Base-by-base conservation (phyloP, 2,888 invertebrate genomes). In the Polymixis lichenea region DNA sequence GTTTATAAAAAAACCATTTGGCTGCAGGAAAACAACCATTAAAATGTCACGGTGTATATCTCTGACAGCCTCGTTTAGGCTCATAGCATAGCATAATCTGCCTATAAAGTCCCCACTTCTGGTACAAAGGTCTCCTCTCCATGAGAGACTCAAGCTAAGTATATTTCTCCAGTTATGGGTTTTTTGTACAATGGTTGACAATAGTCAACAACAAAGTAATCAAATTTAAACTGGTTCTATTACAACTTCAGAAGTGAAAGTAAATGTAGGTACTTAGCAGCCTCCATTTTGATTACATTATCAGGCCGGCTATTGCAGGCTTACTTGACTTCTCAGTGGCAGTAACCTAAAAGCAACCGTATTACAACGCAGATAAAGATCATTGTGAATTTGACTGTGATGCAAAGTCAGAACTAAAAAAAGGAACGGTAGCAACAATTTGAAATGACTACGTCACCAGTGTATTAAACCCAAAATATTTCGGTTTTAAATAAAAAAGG, bases 401-500 rank as follows among this genome's bases (percentile, higher is more conserved):
- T 56, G 25, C 25, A 56, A n/a, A 55, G 6, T 56, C 1, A 56
- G 15, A 15, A 1, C 5, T 25, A 4, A 55, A 55, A 55, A 9
- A 2, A 38, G 0, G 8, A 4, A 55, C n/a, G 1, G n/a, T 3
- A 43, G 15, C 17, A 22, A 4, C 9, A 15, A 15, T 8, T 15
- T 65, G 9, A 17, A 43, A 46, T 17, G 0, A 3, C 19, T 60
- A 17, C 38, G 46, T 22, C 19, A 46, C 25, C 51, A n/a, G 77
- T 77, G 51, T 49, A 15, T 72, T 32, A 60, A 79, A 58, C 9
- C 11, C 5, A 5, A 17, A 62, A 43, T 28, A 64, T 25, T 38
- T 70, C 13, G 73, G 38, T 74, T 76, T 66, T 79, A 60, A 71
- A 68, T 75, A 28, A 77, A 77, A 73, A 76, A 66, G 83, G 83